These are phyloP conservation scores for Drosophila quasianomalipes DNA, from an alignment of 2,888 invertebrate genomes.

Conservation along the genomic window DNA sequence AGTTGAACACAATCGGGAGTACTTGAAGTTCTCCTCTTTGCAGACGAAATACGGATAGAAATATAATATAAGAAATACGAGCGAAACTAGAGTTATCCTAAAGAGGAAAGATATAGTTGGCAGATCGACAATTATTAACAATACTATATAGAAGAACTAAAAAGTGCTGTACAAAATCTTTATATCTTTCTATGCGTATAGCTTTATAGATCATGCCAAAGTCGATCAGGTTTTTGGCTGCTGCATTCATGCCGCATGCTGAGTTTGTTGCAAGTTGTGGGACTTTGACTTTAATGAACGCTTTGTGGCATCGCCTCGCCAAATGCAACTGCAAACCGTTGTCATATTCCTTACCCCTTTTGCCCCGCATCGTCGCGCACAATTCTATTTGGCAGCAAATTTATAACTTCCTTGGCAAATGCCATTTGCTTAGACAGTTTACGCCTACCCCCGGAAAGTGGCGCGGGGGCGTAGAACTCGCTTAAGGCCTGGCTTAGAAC, in stretches of 20 bases:
- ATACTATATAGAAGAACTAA: not conserved
- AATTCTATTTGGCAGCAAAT: constrained; percentile 77
- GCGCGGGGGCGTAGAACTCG: constrained; percentile 52
- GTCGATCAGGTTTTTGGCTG: not conserved
- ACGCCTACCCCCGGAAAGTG: constrained; percentile 68
- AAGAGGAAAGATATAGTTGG: not conserved
- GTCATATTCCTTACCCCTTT: not conserved
- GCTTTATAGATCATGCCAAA: constrained; percentile 9
- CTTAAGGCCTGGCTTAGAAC: constrained; percentile 73
- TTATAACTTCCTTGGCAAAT: constrained; percentile 80
- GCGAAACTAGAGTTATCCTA: not conserved
- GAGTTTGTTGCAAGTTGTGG: constrained; percentile 54
- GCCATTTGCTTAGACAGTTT: constrained; percentile 80
- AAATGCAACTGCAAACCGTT: constrained; percentile 39
- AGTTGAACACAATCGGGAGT: not conserved
- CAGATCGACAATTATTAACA: not conserved
- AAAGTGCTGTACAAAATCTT: not conserved
- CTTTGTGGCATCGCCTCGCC: constrained; percentile 51
- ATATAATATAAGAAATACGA: not conserved
- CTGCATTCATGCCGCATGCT: constrained; percentile 29
- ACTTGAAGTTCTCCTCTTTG: not conserved
- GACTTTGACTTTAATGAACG: constrained; percentile 74
- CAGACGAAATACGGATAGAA: not conserved
- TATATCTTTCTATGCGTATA: not conserved
- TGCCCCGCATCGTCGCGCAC: constrained; percentile 38